These are phyloP conservation scores for Laticauda colubrina DNA, from an alignment of 2,113 vertebrate species.

Conservation along the genomic window DNA sequence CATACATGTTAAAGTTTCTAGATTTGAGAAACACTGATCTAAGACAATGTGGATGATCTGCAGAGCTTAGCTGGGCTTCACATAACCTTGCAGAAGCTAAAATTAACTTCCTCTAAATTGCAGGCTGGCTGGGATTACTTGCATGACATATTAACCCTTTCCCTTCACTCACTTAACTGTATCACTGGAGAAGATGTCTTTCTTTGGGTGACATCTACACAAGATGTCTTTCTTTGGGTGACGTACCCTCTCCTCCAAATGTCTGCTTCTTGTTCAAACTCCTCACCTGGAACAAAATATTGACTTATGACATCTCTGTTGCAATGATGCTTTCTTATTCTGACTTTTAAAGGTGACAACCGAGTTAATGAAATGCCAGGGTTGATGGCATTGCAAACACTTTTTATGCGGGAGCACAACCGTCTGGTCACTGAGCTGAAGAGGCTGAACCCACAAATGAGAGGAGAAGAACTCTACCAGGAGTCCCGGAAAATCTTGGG, in stretches of 20 bases:
- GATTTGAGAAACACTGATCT: not conserved
- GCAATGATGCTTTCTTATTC: not conserved
- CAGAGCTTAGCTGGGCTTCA: not conserved
- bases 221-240: not conserved
- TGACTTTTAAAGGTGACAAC: slow-evolving; percentile 72
- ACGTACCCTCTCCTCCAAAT: not conserved
- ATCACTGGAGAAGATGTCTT: not conserved
- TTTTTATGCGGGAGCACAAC: slow-evolving; percentile 89
- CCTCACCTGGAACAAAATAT: not conserved
- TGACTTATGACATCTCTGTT: not conserved
- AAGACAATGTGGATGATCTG: not conserved
- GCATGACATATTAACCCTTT: not conserved
- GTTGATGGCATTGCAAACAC: slow-evolving; percentile 77
- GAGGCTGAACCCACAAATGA: slow-evolving; percentile 78
- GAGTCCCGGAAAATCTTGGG: slow-evolving; percentile 86
- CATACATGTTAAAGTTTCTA: too few species aligned
- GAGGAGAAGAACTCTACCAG: slow-evolving; percentile 78
- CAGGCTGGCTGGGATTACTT: not conserved
- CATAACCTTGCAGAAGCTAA: not conserved
- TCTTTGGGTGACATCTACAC: not conserved
- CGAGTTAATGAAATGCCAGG: slow-evolving; percentile 83
- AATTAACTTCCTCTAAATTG: not conserved
- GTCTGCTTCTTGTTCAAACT: not conserved
- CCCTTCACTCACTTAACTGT: not conserved
- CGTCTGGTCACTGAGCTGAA: slow-evolving; percentile 75